A percentile compares a stretch with the other conserved stretches of the same genome.
Evolutionary conservation across 2,113 vertebrate genomes (phyloP).

Genomic region (Lamprologus callipterus): DNA sequence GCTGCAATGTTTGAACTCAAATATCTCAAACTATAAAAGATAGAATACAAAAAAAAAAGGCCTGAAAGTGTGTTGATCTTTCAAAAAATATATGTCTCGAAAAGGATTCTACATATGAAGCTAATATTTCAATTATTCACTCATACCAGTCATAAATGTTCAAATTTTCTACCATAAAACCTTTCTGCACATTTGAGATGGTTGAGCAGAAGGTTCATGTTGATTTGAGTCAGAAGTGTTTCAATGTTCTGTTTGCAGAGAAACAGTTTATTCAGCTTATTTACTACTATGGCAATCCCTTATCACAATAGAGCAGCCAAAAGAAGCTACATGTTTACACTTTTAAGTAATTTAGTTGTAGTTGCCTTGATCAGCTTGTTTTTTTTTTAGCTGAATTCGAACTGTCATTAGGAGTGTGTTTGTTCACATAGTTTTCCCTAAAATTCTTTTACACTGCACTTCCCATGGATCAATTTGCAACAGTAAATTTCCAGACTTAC

Average conservation of each 20-base stretch:
- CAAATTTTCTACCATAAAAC: not conserved
- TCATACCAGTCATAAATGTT: not conserved
- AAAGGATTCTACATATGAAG: not conserved
- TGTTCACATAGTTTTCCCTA: not conserved
- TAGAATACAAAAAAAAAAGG: not conserved
- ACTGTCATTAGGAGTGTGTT: not conserved
- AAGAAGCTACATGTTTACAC: not conserved
- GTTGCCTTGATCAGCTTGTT: not conserved
- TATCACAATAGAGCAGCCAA: not conserved
- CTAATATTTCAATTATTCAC: not conserved
- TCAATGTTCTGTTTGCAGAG: not conserved
- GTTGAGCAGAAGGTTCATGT: not conserved
- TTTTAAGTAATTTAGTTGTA: not conserved
- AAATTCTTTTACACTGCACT: not conserved
- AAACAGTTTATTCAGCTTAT: not conserved
- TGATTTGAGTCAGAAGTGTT: not conserved
- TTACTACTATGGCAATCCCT: not conserved
- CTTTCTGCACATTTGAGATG: not conserved
- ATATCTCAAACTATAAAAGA: not conserved
- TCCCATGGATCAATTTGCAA: not conserved
- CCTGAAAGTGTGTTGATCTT: not conserved
- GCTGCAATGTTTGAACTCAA: not conserved
- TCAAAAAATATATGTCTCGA: not conserved
- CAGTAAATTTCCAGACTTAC: not conserved
- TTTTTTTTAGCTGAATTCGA: not conserved